Evolutionary conservation across 2,888 invertebrate genomes (phyloP).

Genomic region (Thera obeliscata): DNA sequence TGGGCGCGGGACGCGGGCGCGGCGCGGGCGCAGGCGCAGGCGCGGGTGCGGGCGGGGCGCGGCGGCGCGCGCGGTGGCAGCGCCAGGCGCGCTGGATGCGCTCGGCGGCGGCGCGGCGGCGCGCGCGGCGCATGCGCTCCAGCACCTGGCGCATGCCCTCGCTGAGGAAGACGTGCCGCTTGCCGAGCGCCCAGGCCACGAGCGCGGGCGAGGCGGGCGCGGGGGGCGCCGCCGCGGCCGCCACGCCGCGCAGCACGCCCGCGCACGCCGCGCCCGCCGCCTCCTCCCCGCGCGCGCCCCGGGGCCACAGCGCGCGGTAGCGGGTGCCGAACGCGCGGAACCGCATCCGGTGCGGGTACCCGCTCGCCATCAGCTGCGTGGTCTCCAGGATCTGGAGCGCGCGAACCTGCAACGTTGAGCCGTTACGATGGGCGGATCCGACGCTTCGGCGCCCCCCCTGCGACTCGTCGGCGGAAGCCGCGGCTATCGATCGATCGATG

Average conservation of each 20-base stretch:
- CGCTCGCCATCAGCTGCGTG: conserved; percentile 97
- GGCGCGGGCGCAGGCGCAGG: conserved; percentile 65
- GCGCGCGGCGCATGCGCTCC: conserved; percentile 23
- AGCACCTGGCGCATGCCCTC: conserved; percentile 94
- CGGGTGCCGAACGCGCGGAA: conserved; percentile 96
- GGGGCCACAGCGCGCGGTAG: conserved; percentile 93
- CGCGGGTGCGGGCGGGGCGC: conserved; percentile 36
- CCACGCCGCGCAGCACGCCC: conserved; percentile 91
- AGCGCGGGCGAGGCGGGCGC: conserved; percentile 87
- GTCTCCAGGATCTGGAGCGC: conserved; percentile 97
- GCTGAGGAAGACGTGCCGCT: conserved; percentile 96
- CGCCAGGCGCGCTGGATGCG: conserved; percentile 85
- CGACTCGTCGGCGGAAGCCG: not conserved
- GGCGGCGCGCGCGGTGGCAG: conserved; percentile 89
- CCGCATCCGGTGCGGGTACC: conserved; percentile 97
- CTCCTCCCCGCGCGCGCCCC: conserved; percentile 85
- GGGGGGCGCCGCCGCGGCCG: conserved; percentile 91
- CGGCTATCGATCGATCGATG: not conserved
- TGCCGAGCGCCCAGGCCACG: conserved; percentile 94
- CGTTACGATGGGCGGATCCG: not conserved
- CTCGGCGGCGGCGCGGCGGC: conserved; percentile 26
- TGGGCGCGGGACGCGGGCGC: conserved; percentile 94
- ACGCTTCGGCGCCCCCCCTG: not conserved
- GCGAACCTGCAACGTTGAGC: conserved; percentile 83
- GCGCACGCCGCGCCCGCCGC: conserved; percentile 86